Evolutionary conservation across 2,888 invertebrate species (phyloP).

Genomic region (Pristionchus exspectatus): DNA sequence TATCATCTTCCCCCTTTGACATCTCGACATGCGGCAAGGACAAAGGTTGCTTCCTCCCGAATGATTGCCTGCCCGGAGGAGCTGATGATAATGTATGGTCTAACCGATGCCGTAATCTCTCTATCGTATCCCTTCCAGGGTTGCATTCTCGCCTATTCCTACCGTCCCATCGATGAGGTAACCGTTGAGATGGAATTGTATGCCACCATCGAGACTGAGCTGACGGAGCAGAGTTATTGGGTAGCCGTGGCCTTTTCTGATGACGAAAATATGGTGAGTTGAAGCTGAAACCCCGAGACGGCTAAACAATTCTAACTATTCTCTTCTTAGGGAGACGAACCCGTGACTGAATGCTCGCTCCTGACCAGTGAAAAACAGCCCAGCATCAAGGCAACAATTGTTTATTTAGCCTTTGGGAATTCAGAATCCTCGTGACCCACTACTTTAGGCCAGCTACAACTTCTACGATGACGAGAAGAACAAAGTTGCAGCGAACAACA

Average conservation of each 20-base stretch:
- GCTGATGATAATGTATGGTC: neutral
- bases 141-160: constrained; percentile 40
- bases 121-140: neutral
- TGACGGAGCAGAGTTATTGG: constrained; percentile 23
- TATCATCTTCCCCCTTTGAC: constrained; percentile 25
- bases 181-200: constrained; percentile 48
- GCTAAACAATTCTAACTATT: too few relatives aligned
- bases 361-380: constrained; percentile 1
- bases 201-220: neutral
- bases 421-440: too few relatives aligned
- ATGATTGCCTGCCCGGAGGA: neutral
- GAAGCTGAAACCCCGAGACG: too few relatives aligned
- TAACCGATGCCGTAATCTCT: neutral
- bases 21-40: constrained; percentile 31
- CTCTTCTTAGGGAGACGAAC: constrained; percentile 27
- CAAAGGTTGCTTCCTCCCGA: constrained; percentile 29
- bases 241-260: constrained; percentile 25
- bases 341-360: constrained; percentile 38
- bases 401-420: neutral
- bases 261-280: constrained; percentile 34
- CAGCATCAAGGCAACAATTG: constrained; percentile 9
- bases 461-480: constrained; percentile 27
- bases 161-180: neutral
- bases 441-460: constrained; percentile 44
- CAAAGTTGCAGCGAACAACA: neutral